Base-by-base conservation (phyloP, 2,888 invertebrate species). In the Bombylius discolor region DNA sequence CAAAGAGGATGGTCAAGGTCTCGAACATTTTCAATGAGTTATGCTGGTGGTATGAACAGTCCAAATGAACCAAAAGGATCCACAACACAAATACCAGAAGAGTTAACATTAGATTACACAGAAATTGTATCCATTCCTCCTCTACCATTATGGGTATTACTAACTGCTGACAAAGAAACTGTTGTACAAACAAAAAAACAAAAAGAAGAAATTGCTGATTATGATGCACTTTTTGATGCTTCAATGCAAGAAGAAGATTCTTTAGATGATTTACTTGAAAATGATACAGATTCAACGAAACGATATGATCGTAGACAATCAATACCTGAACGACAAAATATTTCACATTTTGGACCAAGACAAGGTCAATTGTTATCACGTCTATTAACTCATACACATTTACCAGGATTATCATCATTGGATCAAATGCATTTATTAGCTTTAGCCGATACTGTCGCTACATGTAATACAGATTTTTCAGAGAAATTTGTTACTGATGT, bases 401-500 rank as follows among this genome's bases (percentile, higher is more conserved):
- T 95, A 42, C 97, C 97, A 1, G 98, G 97, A 0, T 76, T 97
- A 46, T 94, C 93, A 5, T 95, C 95, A 62, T 80, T 98, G 54
- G 99, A 99, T 75, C 99, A 99, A 75, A 99, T 99, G 98, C 99
- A 99, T 74, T 79, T 99, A 59, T 75, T 99, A n/a, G 99, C 99
- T 2, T 74, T 99, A 58, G 98, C 98, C 12, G 99, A 99, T 68
- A 99, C 99, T 0, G 95, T 99, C 1, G 89, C 94, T 0, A 93
- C 92, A 0, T 93, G 92, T 66, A 90, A 92, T 65, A 88, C 87
- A 0, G 89, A 91, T 68, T 85, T 91, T 66, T 89, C 91, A 0
- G 91, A 92, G 68, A 78, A 88, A 57, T 84, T 91, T 65, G 83
- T 83, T 3, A 82, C 82, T 33, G 83, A 83, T 65, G 79, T 83